A percentile compares a stretch with the other conserved stretches of the same genome.
phyloP scores from a whole-genome alignment of 2,113 vertebrate genomes.

The Ailurus styani region DNA sequence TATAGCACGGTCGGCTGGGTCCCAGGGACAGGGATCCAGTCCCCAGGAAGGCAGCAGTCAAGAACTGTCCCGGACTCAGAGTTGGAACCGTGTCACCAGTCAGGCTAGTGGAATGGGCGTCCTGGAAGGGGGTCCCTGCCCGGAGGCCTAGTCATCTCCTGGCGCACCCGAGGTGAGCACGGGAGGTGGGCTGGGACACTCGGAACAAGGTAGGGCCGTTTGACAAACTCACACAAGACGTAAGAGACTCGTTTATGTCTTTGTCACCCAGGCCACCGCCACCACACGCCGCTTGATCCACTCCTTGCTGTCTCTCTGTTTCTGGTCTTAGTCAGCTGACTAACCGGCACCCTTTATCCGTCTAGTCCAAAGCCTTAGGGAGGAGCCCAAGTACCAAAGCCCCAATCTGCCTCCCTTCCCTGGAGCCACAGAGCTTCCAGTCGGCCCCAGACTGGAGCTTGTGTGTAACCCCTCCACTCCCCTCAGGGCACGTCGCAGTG shows the following conservation, averaged over 20 bases:
- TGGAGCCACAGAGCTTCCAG: fast-evolving
- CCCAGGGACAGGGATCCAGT: not conserved
- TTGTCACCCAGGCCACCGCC: not conserved
- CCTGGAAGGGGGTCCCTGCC: not conserved
- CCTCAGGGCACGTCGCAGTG: not conserved
- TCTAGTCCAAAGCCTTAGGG: not conserved
- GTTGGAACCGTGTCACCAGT: not conserved
- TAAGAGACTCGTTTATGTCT: not conserved
- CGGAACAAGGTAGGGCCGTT: not conserved
- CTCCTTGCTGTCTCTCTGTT: not conserved
- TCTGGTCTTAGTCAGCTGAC: not conserved
- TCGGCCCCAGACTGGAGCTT: not conserved
- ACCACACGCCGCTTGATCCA: not conserved
- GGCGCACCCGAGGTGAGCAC: not conserved
- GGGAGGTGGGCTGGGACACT: not conserved
- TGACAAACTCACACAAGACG: not conserved
- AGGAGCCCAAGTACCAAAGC: not conserved
- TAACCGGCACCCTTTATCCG: not conserved
- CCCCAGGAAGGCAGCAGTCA: not conserved
- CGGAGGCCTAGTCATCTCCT: not conserved
- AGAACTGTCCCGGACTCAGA: not conserved
- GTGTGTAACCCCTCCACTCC: not conserved
- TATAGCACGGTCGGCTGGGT: not conserved
- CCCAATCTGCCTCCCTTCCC: not conserved
- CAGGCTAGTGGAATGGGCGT: not conserved